These are phyloP conservation scores for Trachurus trachurus DNA, from an alignment of 2,797 vertebrate genomes.

Conservation along the genomic window DNA sequence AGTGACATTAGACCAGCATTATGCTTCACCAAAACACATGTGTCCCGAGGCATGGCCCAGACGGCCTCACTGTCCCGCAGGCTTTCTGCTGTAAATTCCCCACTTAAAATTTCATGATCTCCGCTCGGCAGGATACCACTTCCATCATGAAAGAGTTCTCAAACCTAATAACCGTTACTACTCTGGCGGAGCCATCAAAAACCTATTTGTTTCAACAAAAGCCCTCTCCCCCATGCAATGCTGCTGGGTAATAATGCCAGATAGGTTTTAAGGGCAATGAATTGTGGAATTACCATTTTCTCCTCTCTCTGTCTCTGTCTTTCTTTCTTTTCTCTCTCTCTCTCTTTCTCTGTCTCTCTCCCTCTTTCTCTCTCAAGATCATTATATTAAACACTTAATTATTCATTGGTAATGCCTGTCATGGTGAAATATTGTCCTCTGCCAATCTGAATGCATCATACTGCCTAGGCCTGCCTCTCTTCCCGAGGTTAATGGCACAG, in stretches of 20 bases:
- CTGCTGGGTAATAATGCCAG: slow-evolving; percentile 85
- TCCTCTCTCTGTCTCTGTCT: slow-evolving; percentile 77
- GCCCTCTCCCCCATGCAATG: slow-evolving; percentile 80
- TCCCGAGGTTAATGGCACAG: slow-evolving; percentile 93
- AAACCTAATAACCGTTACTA: slow-evolving; percentile 89
- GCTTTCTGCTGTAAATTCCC: slow-evolving; percentile 90
- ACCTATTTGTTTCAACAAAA: slow-evolving; percentile 89
- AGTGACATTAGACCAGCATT: slow-evolving; percentile 87
- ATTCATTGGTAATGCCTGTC: slow-evolving; percentile 96
- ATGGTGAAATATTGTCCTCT: slow-evolving; percentile 92
- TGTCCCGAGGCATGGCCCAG: slow-evolving; percentile 84
- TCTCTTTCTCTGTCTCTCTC: slow-evolving; percentile 50
- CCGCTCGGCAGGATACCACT: slow-evolving; percentile 89
- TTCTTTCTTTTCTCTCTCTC: slow-evolving; percentile 50
- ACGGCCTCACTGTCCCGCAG: slow-evolving; percentile 78
- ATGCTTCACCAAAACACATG: slow-evolving; percentile 84
- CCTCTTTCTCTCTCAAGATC: slow-evolving; percentile 81
- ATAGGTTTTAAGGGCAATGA: slow-evolving; percentile 91
- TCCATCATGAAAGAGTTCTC: slow-evolving; percentile 90
- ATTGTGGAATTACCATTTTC: slow-evolving; percentile 94
- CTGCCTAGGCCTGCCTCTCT: slow-evolving; percentile 84
- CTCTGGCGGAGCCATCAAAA: slow-evolving; percentile 87
- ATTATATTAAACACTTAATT: slow-evolving; percentile 98
- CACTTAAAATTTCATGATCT: slow-evolving; percentile 96
- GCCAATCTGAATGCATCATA: slow-evolving; percentile 91